Conservation (phyloP, 2,888 invertebrate species). For the Flabesymbios commensalis region DNA sequence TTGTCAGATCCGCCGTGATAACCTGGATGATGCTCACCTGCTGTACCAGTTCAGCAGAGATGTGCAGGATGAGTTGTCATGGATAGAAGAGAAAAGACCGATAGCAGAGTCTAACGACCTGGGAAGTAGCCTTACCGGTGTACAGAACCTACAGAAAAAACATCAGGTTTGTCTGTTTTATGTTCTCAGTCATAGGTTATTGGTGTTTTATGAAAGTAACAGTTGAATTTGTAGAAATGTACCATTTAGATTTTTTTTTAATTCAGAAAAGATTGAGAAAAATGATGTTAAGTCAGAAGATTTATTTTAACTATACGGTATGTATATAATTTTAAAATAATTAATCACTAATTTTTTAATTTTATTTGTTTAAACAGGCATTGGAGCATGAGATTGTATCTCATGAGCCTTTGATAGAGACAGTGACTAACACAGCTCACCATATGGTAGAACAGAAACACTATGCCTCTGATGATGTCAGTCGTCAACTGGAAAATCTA, state of each 20-base stretch:
- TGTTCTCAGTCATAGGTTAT: no score
- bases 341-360: no score
- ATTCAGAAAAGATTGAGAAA: no score
- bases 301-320: no score
- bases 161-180: conserved; percentile 71
- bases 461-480: conserved; percentile 79
- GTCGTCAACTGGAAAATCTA: conserved; percentile 71
- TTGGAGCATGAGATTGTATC: conserved; percentile 87
- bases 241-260: no score
- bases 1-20: conserved; percentile 86
- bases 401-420: conserved; percentile 81
- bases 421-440: conserved; percentile 74
- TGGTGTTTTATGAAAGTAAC: no score
- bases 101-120: conserved; percentile 74
- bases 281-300: no score
- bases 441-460: conserved; percentile 83
- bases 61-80: conserved; percentile 88
- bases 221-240: no score
- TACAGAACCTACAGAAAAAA: conserved; percentile 89
- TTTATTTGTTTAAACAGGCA: no score
- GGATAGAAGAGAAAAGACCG: conserved; percentile 81
- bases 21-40: conserved; percentile 85
- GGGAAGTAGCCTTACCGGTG: conserved; percentile 71
- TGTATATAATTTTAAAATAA: no score
- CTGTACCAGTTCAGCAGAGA: conserved; percentile 89